Base-by-base conservation (phyloP, 2,888 invertebrate species). In the Pecten maximus region DNA sequence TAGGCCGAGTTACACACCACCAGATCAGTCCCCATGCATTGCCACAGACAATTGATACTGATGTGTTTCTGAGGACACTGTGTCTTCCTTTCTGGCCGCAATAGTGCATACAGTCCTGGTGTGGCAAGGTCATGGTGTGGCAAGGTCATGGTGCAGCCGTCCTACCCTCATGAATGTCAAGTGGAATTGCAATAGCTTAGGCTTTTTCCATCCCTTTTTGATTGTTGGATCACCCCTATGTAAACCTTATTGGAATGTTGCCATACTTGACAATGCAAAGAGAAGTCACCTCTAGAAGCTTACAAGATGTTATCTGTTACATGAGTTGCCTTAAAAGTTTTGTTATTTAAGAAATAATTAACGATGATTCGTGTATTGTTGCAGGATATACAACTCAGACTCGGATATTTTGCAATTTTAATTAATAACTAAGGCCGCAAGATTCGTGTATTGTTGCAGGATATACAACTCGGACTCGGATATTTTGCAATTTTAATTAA, bases 101-200 rank as follows among this genome's bases (percentile, higher is more conserved):
- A 0, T 10, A 54, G 50, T 54, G 19, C 50, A 54, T 54, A 19
- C 19, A 19, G 50, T 16, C 15, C 50, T 54, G 50, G 23, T 54
- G 50, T 54, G 50, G 15, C 50, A 54, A 54, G 50, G 50, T 54
- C 50, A 23, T 74, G 50, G 23, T 54, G 50, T 54, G 50, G 15
- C 50, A 54, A 54, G 50, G 50, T 54, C 50, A 23, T 74, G n/a
- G n/a, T n/a, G 74, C 60, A 60, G 60, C 6, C n/a, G 28, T n/a
- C 6, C 60, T 60, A 60, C 60, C 60, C 60, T 60, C 60, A 60
- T n/a, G 60, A 60, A 60, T 60, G 60, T 60, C 60, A 60, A 60
- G 74, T 74, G 50, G 50, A 54, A 54, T 54, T 54, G 50, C n/a
- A 3, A 60, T 28, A n/a, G 60, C n/a, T n/a, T 16, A 60, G 60